Base-by-base conservation (phyloP, 2,888 invertebrate species). In the Lasioglossum morio region DNA sequence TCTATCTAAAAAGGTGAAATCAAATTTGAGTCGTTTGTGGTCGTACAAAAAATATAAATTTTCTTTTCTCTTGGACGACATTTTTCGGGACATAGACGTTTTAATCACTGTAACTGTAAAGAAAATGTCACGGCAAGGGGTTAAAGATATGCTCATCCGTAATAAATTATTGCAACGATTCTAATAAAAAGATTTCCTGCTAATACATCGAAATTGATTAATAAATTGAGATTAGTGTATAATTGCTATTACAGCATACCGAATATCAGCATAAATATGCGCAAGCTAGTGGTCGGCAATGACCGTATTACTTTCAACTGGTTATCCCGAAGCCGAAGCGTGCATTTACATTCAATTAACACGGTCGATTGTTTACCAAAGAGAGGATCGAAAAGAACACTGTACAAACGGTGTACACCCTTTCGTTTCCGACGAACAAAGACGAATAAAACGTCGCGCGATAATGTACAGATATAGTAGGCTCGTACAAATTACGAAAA, bases 401-500 rank as follows among this genome's bases (percentile, higher is more conserved):
- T n/a, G 53, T 53, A 10, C 3, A 53, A 53, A 53, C 53, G n/a
- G 10, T 53, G 1, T 53, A 0, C 23, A 10, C 10, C 53, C 23
- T n/a, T 53, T n/a, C 53, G 53, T 10, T 53, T 53, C 23, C 53
- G 57, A 12, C 1, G 12, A 4, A n/a, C n/a, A n/a, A 57, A 57
- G 12, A 3, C 12, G 57, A n/a, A n/a, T 57, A 12, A 57, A 57
- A 57, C n/a, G 57, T 57, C n/a, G 57, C 23, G 23, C 12, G n/a
- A n/a, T 8, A 57, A 19, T 16, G 63, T 27, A 7, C 2, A 63
- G 30, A 63, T 16, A 19, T 30, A 30, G 16, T 30, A 5, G 63
- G 63, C 63, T 30, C 30, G 63, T 70, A 70, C 30, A 70, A 70
- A 40, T 70, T 70, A 70, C n/a, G 37, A 37, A 23, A 40, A 40